Evolutionary conservation across 92 coral and sea anemone species (phyloP).

Genomic region (Porites lobata): DNA sequence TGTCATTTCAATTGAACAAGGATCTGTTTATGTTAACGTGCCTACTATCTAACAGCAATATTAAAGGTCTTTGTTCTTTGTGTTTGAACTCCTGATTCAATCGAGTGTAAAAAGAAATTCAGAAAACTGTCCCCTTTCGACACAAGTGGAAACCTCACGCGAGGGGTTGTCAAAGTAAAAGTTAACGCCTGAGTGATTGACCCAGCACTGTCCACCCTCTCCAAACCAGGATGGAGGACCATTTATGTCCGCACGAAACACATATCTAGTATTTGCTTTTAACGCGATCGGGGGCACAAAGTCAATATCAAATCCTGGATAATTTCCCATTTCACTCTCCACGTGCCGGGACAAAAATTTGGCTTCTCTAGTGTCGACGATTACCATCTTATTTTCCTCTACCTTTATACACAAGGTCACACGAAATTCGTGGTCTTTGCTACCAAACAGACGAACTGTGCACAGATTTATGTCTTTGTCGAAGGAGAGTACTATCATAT

Average conservation of each 20-base stretch:
- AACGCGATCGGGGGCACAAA: background rate
- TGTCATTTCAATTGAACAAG: too few relatives aligned
- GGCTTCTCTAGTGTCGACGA: background rate
- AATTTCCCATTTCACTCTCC: background rate
- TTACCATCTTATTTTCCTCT: background rate
- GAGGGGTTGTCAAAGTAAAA: background rate
- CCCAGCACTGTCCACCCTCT: background rate
- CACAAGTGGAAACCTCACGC: too few relatives aligned
- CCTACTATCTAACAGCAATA: too few relatives aligned
- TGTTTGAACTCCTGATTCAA: background rate
- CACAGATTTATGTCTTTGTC: background rate
- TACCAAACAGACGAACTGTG: background rate
- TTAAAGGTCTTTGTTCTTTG: too few relatives aligned
- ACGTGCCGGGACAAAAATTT: background rate
- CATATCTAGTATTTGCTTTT: background rate
- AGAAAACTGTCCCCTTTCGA: background rate
- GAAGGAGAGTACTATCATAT: background rate
- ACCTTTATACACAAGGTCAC: too few relatives aligned
- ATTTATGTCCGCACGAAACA: background rate
- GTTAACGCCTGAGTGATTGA: background rate
- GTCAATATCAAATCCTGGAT: background rate
- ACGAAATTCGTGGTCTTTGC: too few relatives aligned
- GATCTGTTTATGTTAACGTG: too few relatives aligned
- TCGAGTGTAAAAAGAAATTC: background rate
- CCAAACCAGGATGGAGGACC: conserved; percentile 12